phyloP scores from a whole-genome alignment of 2,113 vertebrate genomes.

The Hirundichthys speculiger region DNA sequence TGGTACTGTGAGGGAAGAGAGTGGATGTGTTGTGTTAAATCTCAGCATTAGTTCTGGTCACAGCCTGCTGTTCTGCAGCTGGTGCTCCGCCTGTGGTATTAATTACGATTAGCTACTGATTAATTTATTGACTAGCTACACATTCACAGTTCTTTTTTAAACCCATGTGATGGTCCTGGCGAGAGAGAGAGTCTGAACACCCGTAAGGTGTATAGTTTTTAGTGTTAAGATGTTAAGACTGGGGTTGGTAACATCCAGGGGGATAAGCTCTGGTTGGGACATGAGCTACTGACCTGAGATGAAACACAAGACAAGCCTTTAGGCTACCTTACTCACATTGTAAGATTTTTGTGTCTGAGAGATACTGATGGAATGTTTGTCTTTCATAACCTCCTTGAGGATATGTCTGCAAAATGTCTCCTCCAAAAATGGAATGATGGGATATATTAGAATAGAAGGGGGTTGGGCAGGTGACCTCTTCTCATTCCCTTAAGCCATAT shows the following conservation, averaged over 20 bases:
- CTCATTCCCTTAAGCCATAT: constrained; percentile 37
- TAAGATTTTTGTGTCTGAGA: constrained; percentile 22
- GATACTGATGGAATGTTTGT: constrained; percentile 38
- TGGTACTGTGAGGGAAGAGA: constrained; percentile 32
- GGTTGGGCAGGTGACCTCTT: constrained; percentile 27
- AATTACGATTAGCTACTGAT: constrained; percentile 60
- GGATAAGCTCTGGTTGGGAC: constrained; percentile 11
- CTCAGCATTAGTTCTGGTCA: constrained; percentile 30
- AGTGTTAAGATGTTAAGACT: constrained; percentile 13
- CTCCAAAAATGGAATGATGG: constrained; percentile 9
- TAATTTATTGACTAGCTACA: constrained; percentile 53
- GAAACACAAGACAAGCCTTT: constrained; percentile 47
- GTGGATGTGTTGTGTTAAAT: constrained; percentile 17
- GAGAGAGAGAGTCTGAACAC: not conserved
- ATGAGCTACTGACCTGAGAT: constrained; percentile 39
- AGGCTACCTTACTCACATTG: constrained; percentile 20
- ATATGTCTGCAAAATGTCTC: constrained; percentile 44
- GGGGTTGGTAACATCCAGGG: constrained; percentile 1
- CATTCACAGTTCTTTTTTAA: constrained; percentile 19
- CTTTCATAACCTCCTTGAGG: constrained; percentile 44
- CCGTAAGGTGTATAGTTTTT: constrained; percentile 25
- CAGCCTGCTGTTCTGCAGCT: constrained; percentile 51
- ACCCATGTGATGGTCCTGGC: constrained; percentile 1
- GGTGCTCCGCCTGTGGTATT: constrained; percentile 57
- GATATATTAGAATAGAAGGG: constrained; percentile 33